Evolutionary conservation across 2,888 invertebrate genomes (phyloP).

Genomic region (Masnerella sp.): DNA sequence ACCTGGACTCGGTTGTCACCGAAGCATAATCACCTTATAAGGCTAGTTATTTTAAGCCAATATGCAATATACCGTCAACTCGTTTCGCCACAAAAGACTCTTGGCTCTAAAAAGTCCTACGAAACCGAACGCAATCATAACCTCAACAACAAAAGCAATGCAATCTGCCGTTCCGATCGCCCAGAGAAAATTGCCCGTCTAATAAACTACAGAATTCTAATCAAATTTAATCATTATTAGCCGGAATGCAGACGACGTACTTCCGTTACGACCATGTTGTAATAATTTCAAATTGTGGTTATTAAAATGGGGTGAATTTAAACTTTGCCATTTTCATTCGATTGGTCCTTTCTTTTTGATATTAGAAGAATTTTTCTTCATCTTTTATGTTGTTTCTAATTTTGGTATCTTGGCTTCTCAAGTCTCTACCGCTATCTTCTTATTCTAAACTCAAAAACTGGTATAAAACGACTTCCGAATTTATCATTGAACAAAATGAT

Average conservation of each 20-base stretch:
- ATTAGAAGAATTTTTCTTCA: no score
- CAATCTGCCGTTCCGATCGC: neutral
- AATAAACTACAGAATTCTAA: slow-evolving; percentile 26
- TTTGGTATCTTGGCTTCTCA: no score
- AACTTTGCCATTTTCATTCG: slow-evolving; percentile 14
- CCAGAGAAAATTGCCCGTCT: slow-evolving; percentile 11
- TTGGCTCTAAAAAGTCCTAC: neutral
- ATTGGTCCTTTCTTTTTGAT: slow-evolving; percentile 13
- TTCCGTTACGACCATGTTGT: slow-evolving; percentile 16
- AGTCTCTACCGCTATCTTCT: no score
- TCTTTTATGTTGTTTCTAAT: no score
- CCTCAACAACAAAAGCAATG: slow-evolving; percentile 13
- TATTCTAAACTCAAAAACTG: no score
- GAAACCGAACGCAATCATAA: slow-evolving; percentile 6
- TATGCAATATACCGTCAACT: slow-evolving; percentile 22
- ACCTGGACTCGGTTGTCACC: slow-evolving; percentile 22
- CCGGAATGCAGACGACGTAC: slow-evolving; percentile 2
- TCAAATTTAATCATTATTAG: slow-evolving; percentile 32
- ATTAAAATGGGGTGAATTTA: slow-evolving; percentile 11
- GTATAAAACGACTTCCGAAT: no score
- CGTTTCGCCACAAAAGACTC: slow-evolving; percentile 25
- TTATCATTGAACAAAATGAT: no score
- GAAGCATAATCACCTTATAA: slow-evolving; percentile 29
- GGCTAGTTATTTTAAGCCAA: slow-evolving; percentile 31
- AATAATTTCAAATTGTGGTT: slow-evolving; percentile 17